Evolutionary conservation across 2,888 invertebrate genomes (phyloP), one percentile per base, ranked within the genome.

Genomic region (Idaea biselata): DNA sequence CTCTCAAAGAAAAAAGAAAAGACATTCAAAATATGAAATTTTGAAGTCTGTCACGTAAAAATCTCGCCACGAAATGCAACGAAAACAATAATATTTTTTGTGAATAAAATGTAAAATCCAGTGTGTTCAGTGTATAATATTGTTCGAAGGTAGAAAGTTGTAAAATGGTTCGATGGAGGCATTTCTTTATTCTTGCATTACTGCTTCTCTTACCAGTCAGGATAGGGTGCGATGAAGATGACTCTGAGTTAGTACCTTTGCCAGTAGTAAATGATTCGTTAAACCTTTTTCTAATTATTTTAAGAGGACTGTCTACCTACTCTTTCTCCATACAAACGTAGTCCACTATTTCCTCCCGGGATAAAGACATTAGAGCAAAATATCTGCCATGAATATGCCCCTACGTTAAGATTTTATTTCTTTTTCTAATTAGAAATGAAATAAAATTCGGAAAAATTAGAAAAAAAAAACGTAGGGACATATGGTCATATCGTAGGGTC

Each of bases 151-250:
- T 68, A 67, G 66, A 62, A 70, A 67, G 69, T 72, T 69, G 72
- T 83, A 82, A 79, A 71, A 91, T 90, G 91, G 81, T 89, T 63
- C 82, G 84, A 76, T 90, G 89, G 89, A 81, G 87, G 83, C 80
- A 71, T 64, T 83, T 81, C 71, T 67, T 91, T 63, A 73, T 87
- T 64, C 72, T 91, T 71, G 86, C 86, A 57, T 74, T 86, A 79
- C 75, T 91, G 74, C 74, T 91, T 59, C 78, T 90, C 53, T 68
- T 89, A 63, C 86, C 89, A 54, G 69, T 76, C 25, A 80, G 75
- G 68, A 79, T 73, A 64, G 76, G 75, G 64, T 75, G 81, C 60
- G 84, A 84, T 65, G 64, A 70, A 6, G 83, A 85, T 1, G 89
- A 89, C 2, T 7, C 8, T 0, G 87, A 86, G 89, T 86, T 69